Evolutionary conservation across 2,113 vertebrate species (phyloP), one percentile per base, ranked within the genome.

Genomic region (Passer domesticus): DNA sequence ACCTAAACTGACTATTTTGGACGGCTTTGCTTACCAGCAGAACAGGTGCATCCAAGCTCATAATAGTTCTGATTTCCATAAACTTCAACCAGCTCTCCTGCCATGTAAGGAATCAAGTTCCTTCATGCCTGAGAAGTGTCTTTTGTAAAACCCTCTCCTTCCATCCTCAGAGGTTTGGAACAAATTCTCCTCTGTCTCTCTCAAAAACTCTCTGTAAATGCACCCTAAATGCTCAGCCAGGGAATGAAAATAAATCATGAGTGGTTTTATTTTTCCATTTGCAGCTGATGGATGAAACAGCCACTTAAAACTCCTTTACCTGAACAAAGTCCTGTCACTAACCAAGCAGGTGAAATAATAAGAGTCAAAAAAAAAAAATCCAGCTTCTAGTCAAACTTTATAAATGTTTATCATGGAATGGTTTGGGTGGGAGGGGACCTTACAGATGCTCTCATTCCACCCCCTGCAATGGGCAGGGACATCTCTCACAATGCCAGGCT

Each of bases 21-120:
- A 85, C 74, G 16, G 59, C 49, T 92, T 67, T 90, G 43, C 63
- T 92, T 90, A 92, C 47, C 63, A 77, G 94, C 33, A 81, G 62
- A 95, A 95, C 90, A 88, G 82, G 93, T 86, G 64, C 43, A 88
- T 63, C 85, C 73, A 70, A 70, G 46, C 67, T 41, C 94, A 67
- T 62, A 87, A 80, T 35, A 88, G 22, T 27, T 77, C 75, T 44
- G 1, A 90, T 85, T 86, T 92, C 47, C 93, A 95, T 80, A 56
- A 83, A 30, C 9, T 80, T 87, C 64, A 69, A 10, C 4, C 50
- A 92, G 59, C 23, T 77, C 35, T 77, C 50, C 52, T 69, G 18
- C 4, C 41, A 58, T 1, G 10, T 7, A 83, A 90, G 17, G 39
- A 90, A 92, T 13, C 25, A 41, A 69, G 46, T 66, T 88, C 17